Percentiles rank a stretch among this genome's conserved stretches.
Evolutionary conservation across 2,797 vertebrate species (phyloP).

Genomic region (Astyanax mexicanus): DNA sequence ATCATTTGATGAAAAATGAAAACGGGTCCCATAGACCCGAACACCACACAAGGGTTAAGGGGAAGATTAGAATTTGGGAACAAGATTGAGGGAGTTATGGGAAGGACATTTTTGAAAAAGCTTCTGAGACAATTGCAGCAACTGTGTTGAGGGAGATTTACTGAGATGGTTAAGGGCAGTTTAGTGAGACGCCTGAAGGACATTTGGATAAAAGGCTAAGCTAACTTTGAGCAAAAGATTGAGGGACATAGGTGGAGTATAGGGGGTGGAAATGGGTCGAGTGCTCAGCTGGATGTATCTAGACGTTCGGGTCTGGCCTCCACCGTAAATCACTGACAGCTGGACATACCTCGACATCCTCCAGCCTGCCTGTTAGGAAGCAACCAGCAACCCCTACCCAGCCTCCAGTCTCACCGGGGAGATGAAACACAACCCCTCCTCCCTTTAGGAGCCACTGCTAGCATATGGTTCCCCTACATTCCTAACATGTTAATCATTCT

Average conservation of each 20-base stretch:
- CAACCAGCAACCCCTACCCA: neutral
- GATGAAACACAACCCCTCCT: neutral
- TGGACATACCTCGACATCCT: conserved; percentile 47
- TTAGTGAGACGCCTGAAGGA: neutral
- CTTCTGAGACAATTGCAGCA: too few species aligned
- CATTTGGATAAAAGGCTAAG: neutral
- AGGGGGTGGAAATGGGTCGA: neutral
- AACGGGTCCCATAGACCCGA: too few species aligned
- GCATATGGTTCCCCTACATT: conserved; percentile 39
- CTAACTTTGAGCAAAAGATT: neutral
- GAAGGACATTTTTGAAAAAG: too few species aligned
- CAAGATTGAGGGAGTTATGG: too few species aligned
- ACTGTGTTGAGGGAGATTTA: too few species aligned
- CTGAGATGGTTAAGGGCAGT: neutral
- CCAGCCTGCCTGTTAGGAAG: conserved; percentile 11
- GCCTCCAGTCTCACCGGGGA: neutral
- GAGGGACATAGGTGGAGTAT: conserved; percentile 29
- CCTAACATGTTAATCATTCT: conserved; percentile 50
- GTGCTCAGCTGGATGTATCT: conserved; percentile 50
- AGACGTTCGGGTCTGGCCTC: conserved; percentile 46
- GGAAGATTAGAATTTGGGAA: too few species aligned
- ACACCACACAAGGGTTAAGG: too few species aligned
- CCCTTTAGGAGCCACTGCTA: neutral
- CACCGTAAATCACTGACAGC: conserved; percentile 77
- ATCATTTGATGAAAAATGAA: too few species aligned